Evolutionary conservation across 2,113 vertebrate species (phyloP), one percentile per base, ranked within the genome.

Genomic region (Platycercus adscitus): DNA sequence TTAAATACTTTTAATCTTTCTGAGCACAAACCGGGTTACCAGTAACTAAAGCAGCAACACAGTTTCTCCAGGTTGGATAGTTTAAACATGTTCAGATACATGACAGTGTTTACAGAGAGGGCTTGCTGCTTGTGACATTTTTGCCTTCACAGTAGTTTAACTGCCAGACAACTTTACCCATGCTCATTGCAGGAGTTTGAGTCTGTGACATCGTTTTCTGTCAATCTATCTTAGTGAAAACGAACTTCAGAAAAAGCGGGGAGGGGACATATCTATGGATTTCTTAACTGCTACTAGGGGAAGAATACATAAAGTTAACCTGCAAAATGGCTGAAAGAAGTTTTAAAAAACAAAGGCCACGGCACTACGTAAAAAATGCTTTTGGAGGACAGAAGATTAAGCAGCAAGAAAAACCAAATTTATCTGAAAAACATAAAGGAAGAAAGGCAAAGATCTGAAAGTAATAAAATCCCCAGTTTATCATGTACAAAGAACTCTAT

Each of bases 371-470:
- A 20, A 64, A 85, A 91, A 75, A 46, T 8, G 4, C n/a, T 65
- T 77, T 61, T 39, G 28, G 47, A 72, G 25, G 37, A 68, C 28
- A 60, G 17, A 77, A 21, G 39, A 41, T 8, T 21, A 39, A 80
- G n/a, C 29, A 75, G 35, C 61, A 88, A 73, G 47, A 41, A 68
- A 79, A 86, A 72, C n/a, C 7, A 8, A 58, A 79, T 21, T 41
- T 43, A 79, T 52, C 66, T 72, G 60, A 79, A 63, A 64, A n/a
- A 50, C 12, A 20, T 4, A 78, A 11, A 43, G 7, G 55, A 52
- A 79, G 23, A 81, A 75, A 89, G n/a, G 55, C 71, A 82, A 65
- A 83, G 17, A 79, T 52, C 31, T 53, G 68, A 82, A 78, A 72
- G n/a, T 20, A 82, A 78, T 18, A 91, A 69, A 84, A 80, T 29